Percentiles rank a stretch among this genome's conserved stretches.
Evolutionary conservation across 1,140 invertebrate species (phyloP).

Genomic region (Limonius californicus): DNA sequence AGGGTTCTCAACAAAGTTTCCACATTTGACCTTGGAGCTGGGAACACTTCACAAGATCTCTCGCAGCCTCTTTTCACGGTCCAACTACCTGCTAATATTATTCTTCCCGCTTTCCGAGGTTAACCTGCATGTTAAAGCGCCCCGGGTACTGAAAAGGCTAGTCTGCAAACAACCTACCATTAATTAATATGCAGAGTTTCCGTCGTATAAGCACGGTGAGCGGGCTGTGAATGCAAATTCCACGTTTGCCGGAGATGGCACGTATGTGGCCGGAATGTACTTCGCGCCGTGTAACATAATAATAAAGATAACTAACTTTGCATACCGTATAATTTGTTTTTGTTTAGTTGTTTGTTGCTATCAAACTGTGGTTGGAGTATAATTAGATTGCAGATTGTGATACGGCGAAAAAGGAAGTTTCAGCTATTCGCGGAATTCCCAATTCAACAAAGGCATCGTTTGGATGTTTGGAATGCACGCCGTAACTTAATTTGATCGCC

Average conservation of each 20-base stretch:
- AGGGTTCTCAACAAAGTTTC: no score
- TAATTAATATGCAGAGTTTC: constrained; percentile 10
- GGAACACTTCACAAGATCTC: not conserved
- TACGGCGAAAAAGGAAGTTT: no score
- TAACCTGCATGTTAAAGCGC: not conserved
- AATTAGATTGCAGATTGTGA: no score
- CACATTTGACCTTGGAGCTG: not conserved
- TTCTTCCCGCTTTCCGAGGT: not conserved
- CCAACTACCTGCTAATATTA: constrained; percentile 7
- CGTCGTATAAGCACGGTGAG: not conserved
- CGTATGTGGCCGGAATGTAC: not conserved
- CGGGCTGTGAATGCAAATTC: not conserved
- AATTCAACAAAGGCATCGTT: no score
- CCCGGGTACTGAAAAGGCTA: not conserved
- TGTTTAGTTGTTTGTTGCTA: not conserved
- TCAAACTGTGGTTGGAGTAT: no score
- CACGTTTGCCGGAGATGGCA: not conserved
- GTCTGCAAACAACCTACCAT: constrained; percentile 1
- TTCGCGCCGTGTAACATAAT: not conserved
- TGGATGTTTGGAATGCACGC: no score
- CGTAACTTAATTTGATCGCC: no score
- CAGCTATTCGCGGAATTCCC: no score
- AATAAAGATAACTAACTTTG: not conserved
- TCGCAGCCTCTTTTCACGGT: not conserved
- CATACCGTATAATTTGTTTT: not conserved